phyloP scores from a whole-genome alignment of 2,797 vertebrate genomes.

The Philypnodon macrostomus region DNA sequence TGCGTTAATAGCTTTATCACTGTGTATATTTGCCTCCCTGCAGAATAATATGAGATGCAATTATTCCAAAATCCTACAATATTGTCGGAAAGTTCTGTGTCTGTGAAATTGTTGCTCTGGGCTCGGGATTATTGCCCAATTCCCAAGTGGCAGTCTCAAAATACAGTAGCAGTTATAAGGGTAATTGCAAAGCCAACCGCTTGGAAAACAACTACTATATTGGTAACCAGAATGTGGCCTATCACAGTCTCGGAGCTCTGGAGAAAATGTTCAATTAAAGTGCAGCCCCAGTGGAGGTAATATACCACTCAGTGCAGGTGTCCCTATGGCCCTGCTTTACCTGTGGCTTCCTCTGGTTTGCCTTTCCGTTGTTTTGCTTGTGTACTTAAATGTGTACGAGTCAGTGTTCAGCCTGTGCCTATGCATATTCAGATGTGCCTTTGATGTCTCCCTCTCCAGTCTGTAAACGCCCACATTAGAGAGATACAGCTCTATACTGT shows the following conservation, averaged over 20 bases:
- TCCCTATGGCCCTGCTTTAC: slow-evolving; percentile 16
- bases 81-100: slow-evolving; percentile 51
- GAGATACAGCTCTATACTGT: slow-evolving; percentile 21
- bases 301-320: slow-evolving; percentile 34
- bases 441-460: slow-evolving; percentile 40
- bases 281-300: slow-evolving; percentile 29
- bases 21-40: slow-evolving; percentile 44
- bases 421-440: slow-evolving; percentile 55
- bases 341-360: slow-evolving; percentile 14
- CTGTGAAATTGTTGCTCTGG: slow-evolving; percentile 60
- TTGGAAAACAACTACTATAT: slow-evolving; percentile 63
- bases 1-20: slow-evolving; percentile 41
- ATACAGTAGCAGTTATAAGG: slow-evolving; percentile 64
- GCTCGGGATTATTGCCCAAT: slow-evolving; percentile 61
- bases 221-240: slow-evolving; percentile 41
- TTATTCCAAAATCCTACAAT: slow-evolving; percentile 54
- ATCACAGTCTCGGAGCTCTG: slow-evolving; percentile 41
- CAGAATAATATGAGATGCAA: slow-evolving; percentile 54
- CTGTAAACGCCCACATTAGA: slow-evolving; percentile 35
- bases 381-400: slow-evolving; percentile 11
- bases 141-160: slow-evolving; percentile 61
- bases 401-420: slow-evolving; percentile 37
- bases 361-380: slow-evolving; percentile 13
- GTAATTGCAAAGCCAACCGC: slow-evolving; percentile 72
- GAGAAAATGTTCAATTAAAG: slow-evolving; percentile 64